phyloP scores from a whole-genome alignment of 2,113 vertebrate species.

The Phrynocephalus versicolor region DNA sequence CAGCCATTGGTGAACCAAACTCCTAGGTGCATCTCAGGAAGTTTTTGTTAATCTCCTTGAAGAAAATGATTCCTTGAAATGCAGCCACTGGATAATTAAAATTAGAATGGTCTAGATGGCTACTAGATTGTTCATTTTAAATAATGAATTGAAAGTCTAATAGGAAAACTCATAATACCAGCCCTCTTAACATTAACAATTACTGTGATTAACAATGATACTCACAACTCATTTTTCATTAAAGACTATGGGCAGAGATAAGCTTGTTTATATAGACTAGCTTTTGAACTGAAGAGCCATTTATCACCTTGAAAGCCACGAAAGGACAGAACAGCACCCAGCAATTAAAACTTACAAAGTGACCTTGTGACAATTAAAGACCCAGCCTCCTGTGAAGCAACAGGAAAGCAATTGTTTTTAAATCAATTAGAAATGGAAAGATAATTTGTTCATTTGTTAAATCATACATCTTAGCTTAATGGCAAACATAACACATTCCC shows the following conservation, averaged over 20 bases:
- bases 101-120: constrained; percentile 73
- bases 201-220: constrained; percentile 92
- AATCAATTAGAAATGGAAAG: constrained; percentile 66
- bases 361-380: constrained; percentile 85
- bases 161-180: constrained; percentile 83
- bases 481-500: neutral
- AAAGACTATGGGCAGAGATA: constrained; percentile 85
- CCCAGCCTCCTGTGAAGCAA: constrained; percentile 61
- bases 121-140: constrained; percentile 81
- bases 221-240: constrained; percentile 90
- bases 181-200: constrained; percentile 89
- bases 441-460: constrained; percentile 67
- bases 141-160: constrained; percentile 87
- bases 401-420: constrained; percentile 56
- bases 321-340: constrained; percentile 76
- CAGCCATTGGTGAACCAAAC: neutral
- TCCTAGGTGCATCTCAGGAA: neutral
- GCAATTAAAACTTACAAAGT: constrained; percentile 92
- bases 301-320: constrained; percentile 80
- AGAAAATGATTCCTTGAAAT: constrained; percentile 52
- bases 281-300: constrained; percentile 76
- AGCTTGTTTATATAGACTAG: constrained; percentile 87
- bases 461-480: constrained; percentile 54
- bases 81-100: constrained; percentile 70
- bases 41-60: constrained; percentile 55